Base-by-base conservation (phyloP, 2,113 vertebrate genomes). In the Agapornis roseicollis region DNA sequence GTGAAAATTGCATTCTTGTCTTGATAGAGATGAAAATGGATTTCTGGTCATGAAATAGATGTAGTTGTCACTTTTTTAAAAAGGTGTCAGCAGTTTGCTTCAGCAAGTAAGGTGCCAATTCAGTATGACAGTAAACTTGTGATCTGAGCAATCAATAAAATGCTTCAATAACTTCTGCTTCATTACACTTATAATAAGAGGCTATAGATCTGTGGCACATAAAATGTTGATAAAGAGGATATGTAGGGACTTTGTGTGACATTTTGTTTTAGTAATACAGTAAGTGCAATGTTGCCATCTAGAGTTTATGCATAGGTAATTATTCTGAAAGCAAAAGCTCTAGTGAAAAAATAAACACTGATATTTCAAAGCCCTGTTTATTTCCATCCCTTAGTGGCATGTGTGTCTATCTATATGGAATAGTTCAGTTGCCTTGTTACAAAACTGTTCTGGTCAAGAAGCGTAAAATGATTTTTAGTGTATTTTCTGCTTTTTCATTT, bases 1-100 rank as follows among this genome's bases (percentile, higher is more conserved):
- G 98, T 99, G 98, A 99, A 99, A 99, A 99, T 99, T 99, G 98
- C 98, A 99, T 99, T 99, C 98, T 99, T 98, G 98, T 98, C 98
- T 98, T 98, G 98, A 98, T 98, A 98, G 98, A 98, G 98, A 99
- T 99, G 98, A 99, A 99, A 99, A 99, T 99, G 98, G 99, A 99
- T 98, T 98, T 98, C 98, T 98, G 98, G 98, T 98, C 98, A 98
- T 98, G 98, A 98, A 99, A 98, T 98, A 99, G 98, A 99, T 99
- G 98, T 98, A 98, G 98, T 99, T 99, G 98, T 98, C 98, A 99
- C 98, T 98, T 99, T 98, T 98, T 99, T 93, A 98, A 98, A 99
- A 99, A 99, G 98, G 98, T 99, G 99, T 99, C 98, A 98, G 98
- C 98, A 98, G 98, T 99, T 99, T 99, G 98, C 98, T 98, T 98